Percentiles rank a stretch among this genome's conserved stretches.
phyloP scores from a whole-genome alignment of 2,888 invertebrate genomes.

The Lithophane ornitopus region DNA sequence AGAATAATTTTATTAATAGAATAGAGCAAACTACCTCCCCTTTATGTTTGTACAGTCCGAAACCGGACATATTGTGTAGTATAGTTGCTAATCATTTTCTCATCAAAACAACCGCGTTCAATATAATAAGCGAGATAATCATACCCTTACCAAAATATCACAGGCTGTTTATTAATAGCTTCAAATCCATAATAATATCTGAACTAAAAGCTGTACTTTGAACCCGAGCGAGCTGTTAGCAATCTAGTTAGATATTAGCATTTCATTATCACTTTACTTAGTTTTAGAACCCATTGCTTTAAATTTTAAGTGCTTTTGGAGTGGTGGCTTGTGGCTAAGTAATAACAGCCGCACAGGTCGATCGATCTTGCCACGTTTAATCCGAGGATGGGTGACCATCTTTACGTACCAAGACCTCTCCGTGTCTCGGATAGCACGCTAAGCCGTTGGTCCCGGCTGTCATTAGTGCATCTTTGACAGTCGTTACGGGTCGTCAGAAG shows the following conservation, averaged over 20 bases:
- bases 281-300: slow-evolving; percentile 7
- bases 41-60: no score
- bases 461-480: no score
- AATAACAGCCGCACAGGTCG: no score
- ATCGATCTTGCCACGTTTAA: no score
- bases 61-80: no score
- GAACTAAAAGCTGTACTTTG: slow-evolving; percentile 14
- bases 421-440: no score
- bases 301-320: slow-evolving; percentile 10
- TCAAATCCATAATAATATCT: slow-evolving; percentile 28
- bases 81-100: not conserved
- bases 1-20: no score
- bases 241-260: slow-evolving; percentile 15
- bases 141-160: slow-evolving; percentile 3
- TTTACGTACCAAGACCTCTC: no score
- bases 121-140: not conserved
- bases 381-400: no score
- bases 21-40: no score
- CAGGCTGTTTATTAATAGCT: slow-evolving; percentile 15
- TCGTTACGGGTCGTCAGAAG: no score
- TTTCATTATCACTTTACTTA: slow-evolving; percentile 30
- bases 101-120: not conserved
- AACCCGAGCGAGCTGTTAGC: not conserved
- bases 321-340: not conserved
- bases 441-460: no score